phyloP scores from a whole-genome alignment of 2,797 vertebrate species.

The Lepilemur ruficaudatus region DNA sequence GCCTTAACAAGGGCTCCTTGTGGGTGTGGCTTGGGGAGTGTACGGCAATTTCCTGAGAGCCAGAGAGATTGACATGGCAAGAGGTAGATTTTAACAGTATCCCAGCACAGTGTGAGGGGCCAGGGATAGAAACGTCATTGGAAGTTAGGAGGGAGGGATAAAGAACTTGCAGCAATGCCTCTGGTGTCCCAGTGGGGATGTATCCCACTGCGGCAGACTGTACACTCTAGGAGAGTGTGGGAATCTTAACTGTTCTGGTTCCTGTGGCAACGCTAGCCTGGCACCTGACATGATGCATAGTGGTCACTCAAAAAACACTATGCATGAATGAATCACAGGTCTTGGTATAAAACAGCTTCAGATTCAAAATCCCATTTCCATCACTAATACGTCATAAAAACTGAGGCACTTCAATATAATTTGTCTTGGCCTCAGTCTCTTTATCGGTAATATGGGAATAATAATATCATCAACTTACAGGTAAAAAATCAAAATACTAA shows the following conservation, averaged over 20 bases:
- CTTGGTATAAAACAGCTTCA: neutral
- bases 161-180: neutral
- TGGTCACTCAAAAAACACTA: neutral
- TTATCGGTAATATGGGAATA: neutral
- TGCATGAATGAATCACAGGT: neutral
- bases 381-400: neutral
- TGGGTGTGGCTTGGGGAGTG: rapidly evolving
- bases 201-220: rapidly evolving
- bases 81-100: neutral
- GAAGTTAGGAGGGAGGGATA: neutral
- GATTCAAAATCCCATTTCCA: neutral
- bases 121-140: neutral
- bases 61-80: neutral
- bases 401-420: neutral
- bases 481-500: neutral
- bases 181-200: rapidly evolving
- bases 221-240: neutral
- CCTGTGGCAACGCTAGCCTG: too few relatives aligned
- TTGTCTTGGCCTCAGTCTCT: neutral
- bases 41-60: neutral
- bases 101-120: neutral
- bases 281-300: rapidly evolving
- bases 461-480: neutral
- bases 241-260: neutral
- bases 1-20: neutral